A percentile compares a stretch with the other conserved stretches of the same genome.
Conservation (phyloP, 2,888 invertebrate species). For the Machimus rusticus region DNA sequence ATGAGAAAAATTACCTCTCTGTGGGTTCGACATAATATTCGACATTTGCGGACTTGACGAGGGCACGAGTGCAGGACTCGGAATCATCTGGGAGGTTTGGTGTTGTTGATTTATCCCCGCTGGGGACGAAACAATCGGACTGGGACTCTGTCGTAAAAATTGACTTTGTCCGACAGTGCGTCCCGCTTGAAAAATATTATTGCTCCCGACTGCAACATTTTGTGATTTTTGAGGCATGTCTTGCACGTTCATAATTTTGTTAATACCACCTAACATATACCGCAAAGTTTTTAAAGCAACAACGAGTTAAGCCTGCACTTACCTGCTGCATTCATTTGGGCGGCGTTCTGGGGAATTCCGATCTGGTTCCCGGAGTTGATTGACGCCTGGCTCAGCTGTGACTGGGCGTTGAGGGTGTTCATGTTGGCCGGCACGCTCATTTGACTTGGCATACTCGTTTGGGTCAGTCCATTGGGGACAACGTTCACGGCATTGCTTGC, state of each 20-base stretch:
- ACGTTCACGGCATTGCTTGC: slow-evolving; percentile 63
- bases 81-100: slow-evolving; percentile 70
- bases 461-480: slow-evolving; percentile 53
- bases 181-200: slow-evolving; percentile 64
- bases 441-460: slow-evolving; percentile 55
- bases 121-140: slow-evolving; percentile 77
- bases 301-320: neutral
- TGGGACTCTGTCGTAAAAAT: slow-evolving; percentile 81
- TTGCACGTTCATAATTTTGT: slow-evolving; percentile 48
- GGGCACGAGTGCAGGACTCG: slow-evolving; percentile 73
- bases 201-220: slow-evolving; percentile 59
- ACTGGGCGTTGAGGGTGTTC: slow-evolving; percentile 40
- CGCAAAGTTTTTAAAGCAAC: neutral
- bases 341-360: slow-evolving; percentile 48
- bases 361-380: slow-evolving; percentile 58
- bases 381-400: slow-evolving; percentile 50
- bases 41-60: slow-evolving; percentile 73
- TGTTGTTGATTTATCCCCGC: slow-evolving; percentile 65
- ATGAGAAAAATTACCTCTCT: slow-evolving; percentile 57
- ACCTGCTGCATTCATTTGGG: slow-evolving; percentile 47
- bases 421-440: slow-evolving; percentile 50
- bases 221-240: slow-evolving; percentile 43
- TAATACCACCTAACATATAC: slow-evolving; percentile 43
- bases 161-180: slow-evolving; percentile 75
- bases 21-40: slow-evolving; percentile 66